phyloP scores from a whole-genome alignment of 1,140 invertebrate genomes.

The Radopholus similis region DNA sequence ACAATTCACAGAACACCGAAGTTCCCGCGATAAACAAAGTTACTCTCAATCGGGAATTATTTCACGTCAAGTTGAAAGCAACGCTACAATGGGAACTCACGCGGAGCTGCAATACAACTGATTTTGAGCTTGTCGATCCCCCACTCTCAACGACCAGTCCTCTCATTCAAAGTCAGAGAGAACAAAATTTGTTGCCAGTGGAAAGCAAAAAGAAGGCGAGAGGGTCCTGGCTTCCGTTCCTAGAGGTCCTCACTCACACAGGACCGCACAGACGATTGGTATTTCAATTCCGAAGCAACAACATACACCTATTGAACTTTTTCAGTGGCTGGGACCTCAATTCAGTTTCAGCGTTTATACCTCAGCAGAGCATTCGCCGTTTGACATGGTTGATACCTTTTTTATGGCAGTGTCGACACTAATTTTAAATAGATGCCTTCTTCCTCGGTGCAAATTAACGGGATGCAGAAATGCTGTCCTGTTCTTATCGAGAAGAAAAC shows the following conservation, averaged over 20 bases:
- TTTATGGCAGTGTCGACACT: neutral
- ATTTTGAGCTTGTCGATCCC: constrained; percentile 38
- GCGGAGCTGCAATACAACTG: constrained; percentile 23
- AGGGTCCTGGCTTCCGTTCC: constrained; percentile 40
- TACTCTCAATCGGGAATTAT: neutral
- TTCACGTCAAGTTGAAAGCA: neutral
- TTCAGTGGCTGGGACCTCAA: constrained; percentile 56
- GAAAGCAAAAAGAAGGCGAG: constrained; percentile 5
- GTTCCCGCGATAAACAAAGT: too few relatives aligned
- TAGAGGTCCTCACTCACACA: constrained; percentile 51
- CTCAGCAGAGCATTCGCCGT: constrained; percentile 42
- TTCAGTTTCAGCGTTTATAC: constrained; percentile 50
- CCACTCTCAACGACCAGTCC: constrained; percentile 26
- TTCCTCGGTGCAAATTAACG: constrained; percentile 20
- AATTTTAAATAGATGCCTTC: constrained; percentile 12
- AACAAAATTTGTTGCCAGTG: too few relatives aligned
- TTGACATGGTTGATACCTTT: neutral
- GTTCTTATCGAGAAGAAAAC: constrained; percentile 46
- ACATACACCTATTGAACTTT: neutral
- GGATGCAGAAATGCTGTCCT: constrained; percentile 45
- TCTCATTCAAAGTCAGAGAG: constrained; percentile 14
- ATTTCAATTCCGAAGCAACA: neutral
- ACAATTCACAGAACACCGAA: neutral
- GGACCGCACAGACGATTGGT: constrained; percentile 53
- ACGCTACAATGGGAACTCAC: neutral